Conservation (phyloP, 2,797 vertebrate species). For the Rallus crepitans region DNA sequence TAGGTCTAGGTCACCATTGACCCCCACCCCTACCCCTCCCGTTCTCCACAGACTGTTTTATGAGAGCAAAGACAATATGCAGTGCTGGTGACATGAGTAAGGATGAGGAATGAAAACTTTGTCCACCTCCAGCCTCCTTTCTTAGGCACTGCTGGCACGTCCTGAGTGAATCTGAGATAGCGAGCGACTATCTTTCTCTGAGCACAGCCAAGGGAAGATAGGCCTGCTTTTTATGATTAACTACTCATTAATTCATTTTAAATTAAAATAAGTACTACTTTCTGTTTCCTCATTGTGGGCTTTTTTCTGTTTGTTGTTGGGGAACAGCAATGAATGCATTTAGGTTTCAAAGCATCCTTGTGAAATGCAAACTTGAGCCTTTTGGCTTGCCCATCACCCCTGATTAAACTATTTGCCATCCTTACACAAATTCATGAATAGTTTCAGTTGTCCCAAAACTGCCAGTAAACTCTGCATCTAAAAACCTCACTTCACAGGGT, state of each 20-base stretch:
- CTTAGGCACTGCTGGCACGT: neutral
- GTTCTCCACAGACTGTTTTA: neutral
- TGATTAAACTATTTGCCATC: neutral
- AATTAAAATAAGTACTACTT: slow-evolving; percentile 9
- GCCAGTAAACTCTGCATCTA: neutral
- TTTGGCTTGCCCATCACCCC: neutral
- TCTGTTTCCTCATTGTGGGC: neutral
- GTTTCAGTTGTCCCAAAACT: neutral
- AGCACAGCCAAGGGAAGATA: neutral
- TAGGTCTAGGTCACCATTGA: neutral
- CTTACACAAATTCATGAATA: neutral
- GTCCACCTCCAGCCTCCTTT: neutral
- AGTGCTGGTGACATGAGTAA: neutral
- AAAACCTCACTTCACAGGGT: neutral
- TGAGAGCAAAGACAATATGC: neutral
- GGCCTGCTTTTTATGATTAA: slow-evolving; percentile 8
- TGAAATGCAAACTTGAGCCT: slow-evolving; percentile 16
- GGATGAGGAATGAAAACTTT: neutral
- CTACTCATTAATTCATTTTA: slow-evolving; percentile 44
- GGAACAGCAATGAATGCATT: slow-evolving; percentile 14
- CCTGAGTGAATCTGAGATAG: neutral
- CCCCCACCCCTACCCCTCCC: fast-evolving
- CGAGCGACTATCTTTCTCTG: neutral
- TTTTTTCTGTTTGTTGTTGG: neutral
- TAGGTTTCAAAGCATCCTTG: slow-evolving; percentile 31